Base-by-base conservation (phyloP, 2,797 vertebrate genomes). In the Malurus leucopterus region DNA sequence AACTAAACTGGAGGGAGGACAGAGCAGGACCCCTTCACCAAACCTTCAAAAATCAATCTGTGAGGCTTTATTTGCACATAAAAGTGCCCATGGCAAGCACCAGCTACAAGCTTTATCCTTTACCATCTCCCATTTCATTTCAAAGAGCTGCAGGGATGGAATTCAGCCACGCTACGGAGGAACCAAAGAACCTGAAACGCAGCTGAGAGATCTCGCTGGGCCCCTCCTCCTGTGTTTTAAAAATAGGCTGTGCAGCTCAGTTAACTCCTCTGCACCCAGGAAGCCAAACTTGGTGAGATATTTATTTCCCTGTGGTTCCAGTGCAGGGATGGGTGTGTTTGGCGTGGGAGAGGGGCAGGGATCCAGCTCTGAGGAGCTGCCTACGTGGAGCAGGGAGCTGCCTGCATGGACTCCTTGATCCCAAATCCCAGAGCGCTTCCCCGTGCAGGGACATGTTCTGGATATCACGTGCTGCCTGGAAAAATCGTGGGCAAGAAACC, bases 331-430 rank as follows among this genome's bases (percentile, higher is more conserved):
- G 90, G 90, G 92, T 46, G 90, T 65, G 90, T 89, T 86, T 21
- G 13, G 61, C 38, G 84, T 90, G 71, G 84, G 90, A 94, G 36
- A 87, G 63, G 63, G 59, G 55, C 71, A 70, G 0, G 67, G 85
- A 84, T 4, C 72, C 75, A 36, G 90, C 61, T 36, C 11, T 4
- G 0, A 24, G 53, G 65, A 76, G 24, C 50, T 90, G 92, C 74
- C 88, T 96, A 96, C 92, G 91, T 95, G 94, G 93, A 86, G 84
- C 69, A 36, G 47, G 80, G 92, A 79, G 63, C 69, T 84, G 81
- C 71, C 32, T 72, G 77, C 90, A 95, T 93, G 93, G 95, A 93
- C 29, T 93, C 93, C 86, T 41, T 59, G 43, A 86, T 67, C 57
- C 57, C 50, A 62, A 90, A 77, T 3, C 62, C 40, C n/a, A 34